A percentile compares a stretch with the other conserved stretches of the same genome.
Conservation (phyloP, 2,888 invertebrate species). For the Sphaeridia pumilis region DNA sequence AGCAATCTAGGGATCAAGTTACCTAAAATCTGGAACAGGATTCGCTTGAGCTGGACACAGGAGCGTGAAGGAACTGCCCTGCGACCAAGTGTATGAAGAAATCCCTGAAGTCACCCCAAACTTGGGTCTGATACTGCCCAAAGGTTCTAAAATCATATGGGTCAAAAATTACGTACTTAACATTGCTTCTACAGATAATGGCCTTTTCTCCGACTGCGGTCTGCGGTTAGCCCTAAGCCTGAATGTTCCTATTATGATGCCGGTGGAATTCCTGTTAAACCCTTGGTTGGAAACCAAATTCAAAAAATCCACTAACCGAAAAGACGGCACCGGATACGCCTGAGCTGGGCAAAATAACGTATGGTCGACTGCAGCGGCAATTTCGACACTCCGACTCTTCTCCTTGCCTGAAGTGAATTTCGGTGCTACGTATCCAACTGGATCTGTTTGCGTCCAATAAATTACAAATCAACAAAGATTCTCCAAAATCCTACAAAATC, state of each 20-base stretch:
- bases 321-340: constrained; percentile 48
- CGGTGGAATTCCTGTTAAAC: too few species aligned
- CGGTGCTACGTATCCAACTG: constrained; percentile 36
- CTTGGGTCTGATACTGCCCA: constrained; percentile 62
- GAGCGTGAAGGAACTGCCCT: constrained; percentile 8
- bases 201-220: neutral
- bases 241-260: neutral
- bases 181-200: too few species aligned
- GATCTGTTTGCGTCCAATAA: constrained; percentile 25
- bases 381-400: constrained; percentile 34
- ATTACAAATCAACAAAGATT: too few species aligned
- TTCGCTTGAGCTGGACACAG: constrained; percentile 12
- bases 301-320: constrained; percentile 44
- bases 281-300: too few species aligned
- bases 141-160: constrained; percentile 48
- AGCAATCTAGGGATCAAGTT: neutral
- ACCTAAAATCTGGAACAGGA: constrained; percentile 9
- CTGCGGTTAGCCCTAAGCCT: constrained; percentile 3
- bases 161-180: neutral
- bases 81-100: constrained; percentile 10
- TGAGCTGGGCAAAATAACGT: constrained; percentile 47
- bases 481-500: too few species aligned
- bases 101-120: constrained; percentile 41
- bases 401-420: constrained; percentile 34
- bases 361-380: constrained; percentile 29